Evolutionary conservation across 2,113 vertebrate genomes (phyloP).

Genomic region (Polypterus bichir): DNA sequence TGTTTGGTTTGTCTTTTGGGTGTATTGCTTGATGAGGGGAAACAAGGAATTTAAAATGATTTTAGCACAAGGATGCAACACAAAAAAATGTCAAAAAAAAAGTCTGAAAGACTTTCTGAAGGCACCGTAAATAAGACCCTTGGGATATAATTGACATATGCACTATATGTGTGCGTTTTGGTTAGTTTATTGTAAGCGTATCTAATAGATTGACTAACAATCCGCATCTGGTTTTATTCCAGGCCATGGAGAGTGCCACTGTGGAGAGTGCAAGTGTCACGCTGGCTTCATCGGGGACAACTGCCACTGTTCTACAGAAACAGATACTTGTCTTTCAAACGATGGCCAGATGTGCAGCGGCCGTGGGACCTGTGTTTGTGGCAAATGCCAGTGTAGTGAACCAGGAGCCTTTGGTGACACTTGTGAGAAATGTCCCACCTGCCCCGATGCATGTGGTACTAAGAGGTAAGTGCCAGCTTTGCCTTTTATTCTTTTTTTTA

Average conservation of each 20-base stretch:
- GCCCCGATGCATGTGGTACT: constrained; percentile 77
- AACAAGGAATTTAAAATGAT: too few relatives aligned
- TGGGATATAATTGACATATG: too few relatives aligned
- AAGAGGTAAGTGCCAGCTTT: constrained; percentile 57
- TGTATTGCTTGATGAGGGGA: too few relatives aligned
- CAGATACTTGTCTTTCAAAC: constrained; percentile 51
- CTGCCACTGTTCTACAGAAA: constrained; percentile 87
- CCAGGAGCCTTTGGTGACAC: constrained; percentile 84
- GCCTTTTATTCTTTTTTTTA: background rate
- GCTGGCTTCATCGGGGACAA: constrained; percentile 78
- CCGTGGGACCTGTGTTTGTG: constrained; percentile 71
- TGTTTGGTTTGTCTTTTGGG: too few relatives aligned
- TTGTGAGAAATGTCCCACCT: constrained; percentile 91
- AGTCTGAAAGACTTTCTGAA: too few relatives aligned
- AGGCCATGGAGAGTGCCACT: constrained; percentile 93
- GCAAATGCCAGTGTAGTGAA: constrained; percentile 74
- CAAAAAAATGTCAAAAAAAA: too few relatives aligned
- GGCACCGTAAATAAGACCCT: too few relatives aligned
- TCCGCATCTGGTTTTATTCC: background rate
- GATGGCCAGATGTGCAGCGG: constrained; percentile 82
- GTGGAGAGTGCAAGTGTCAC: constrained; percentile 89
- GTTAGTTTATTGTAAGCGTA: too few relatives aligned
- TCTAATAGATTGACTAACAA: too few relatives aligned
- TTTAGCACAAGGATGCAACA: too few relatives aligned
- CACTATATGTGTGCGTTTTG: too few relatives aligned